These are phyloP conservation scores for Adelosebastes latens DNA, from an alignment of 2,797 vertebrate genomes.

Conservation along the genomic window DNA sequence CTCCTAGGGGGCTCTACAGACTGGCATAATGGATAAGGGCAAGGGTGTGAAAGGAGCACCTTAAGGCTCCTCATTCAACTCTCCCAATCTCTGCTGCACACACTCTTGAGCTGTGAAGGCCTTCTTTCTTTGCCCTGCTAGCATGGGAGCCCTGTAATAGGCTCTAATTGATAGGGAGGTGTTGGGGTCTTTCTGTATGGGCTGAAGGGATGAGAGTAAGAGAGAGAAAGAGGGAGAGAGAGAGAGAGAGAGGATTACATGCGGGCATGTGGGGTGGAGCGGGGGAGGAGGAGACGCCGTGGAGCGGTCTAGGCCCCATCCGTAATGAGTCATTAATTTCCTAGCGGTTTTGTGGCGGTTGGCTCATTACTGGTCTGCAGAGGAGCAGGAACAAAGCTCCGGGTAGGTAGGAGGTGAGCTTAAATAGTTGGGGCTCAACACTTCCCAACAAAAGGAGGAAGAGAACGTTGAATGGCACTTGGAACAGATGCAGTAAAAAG, in stretches of 20 bases:
- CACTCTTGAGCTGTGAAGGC: constrained; percentile 91
- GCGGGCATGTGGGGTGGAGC: constrained; percentile 67
- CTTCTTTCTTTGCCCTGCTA: constrained; percentile 89
- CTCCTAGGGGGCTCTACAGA: constrained; percentile 74
- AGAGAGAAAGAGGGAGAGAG: constrained; percentile 49
- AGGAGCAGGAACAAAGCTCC: constrained; percentile 91
- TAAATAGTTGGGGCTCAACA: constrained; percentile 93
- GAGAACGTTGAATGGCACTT: constrained; percentile 89
- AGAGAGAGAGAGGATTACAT: constrained; percentile 71
- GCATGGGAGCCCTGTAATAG: constrained; percentile 97
- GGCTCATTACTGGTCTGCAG: constrained; percentile 97
- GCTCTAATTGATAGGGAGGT: constrained; percentile 99
- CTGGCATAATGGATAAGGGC: constrained; percentile 80
- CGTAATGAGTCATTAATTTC: constrained; percentile 99
- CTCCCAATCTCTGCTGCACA: constrained; percentile 84
- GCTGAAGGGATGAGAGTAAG: constrained; percentile 82
- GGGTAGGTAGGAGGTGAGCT: constrained; percentile 97
- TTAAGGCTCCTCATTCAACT: constrained; percentile 82
- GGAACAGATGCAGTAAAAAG: constrained; percentile 91
- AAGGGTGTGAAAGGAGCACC: constrained; percentile 84
- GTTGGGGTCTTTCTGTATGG: constrained; percentile 93
- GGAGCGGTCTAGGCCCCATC: constrained; percentile 90
- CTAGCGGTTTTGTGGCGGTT: constrained; percentile 94
- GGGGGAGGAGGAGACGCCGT: constrained; percentile 84
- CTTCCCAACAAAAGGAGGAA: constrained; percentile 84